phyloP scores from a whole-genome alignment of 2,113 vertebrate genomes.

The Platichthys stellatus region DNA sequence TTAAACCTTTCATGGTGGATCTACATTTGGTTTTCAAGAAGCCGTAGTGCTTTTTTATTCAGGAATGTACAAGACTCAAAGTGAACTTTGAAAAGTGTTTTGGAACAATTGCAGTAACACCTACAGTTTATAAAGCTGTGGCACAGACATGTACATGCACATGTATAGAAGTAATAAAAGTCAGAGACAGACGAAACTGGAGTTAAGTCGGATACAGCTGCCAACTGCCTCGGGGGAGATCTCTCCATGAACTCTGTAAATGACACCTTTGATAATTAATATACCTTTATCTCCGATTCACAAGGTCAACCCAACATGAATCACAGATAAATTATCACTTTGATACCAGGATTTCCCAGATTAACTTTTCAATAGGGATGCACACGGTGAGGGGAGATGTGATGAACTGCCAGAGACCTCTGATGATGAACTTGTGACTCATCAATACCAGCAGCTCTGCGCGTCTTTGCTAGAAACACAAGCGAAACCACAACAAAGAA shows the following conservation, averaged over 20 bases:
- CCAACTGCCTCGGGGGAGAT: constrained; percentile 61
- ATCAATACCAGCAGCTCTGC: constrained; percentile 63
- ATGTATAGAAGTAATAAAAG: constrained; percentile 1
- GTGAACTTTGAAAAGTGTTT: not conserved
- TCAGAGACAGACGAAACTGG: constrained; percentile 35
- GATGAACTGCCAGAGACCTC: constrained; percentile 56
- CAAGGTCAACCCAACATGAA: constrained; percentile 33
- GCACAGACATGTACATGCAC: not conserved
- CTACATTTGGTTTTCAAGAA: constrained; percentile 9
- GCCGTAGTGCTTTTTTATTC: constrained; percentile 7
- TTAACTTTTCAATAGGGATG: constrained; percentile 52
- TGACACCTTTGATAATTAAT: constrained; percentile 62
- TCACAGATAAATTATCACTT: constrained; percentile 63
- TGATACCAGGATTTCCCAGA: constrained; percentile 44
- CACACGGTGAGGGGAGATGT: constrained; percentile 17
- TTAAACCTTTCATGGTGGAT: not conserved
- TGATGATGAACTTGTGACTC: constrained; percentile 68
- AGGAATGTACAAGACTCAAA: not conserved
- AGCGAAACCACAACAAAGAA: constrained; percentile 73
- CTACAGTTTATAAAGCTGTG: not conserved
- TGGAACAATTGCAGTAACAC: not conserved
- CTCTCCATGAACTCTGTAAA: constrained; percentile 54
- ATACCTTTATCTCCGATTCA: constrained; percentile 22
- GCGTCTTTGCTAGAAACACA: constrained; percentile 49
- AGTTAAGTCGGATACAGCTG: constrained; percentile 37